Evolutionary conservation across 2,113 vertebrate genomes (phyloP).

Genomic region (Sylvietta virens): DNA sequence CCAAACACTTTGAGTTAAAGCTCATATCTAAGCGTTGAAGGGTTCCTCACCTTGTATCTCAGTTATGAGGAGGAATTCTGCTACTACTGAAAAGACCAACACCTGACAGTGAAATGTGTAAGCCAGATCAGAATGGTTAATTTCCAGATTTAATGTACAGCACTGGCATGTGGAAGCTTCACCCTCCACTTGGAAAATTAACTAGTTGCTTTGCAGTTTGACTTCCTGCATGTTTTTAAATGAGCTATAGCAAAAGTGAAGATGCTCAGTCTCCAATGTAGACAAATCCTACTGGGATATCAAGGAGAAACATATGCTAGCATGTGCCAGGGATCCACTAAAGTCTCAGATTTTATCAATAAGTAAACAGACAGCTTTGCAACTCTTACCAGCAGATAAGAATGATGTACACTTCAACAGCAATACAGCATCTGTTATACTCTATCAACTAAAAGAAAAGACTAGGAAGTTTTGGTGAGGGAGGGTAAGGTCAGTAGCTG

Average conservation of each 20-base stretch:
- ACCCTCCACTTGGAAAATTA: not conserved
- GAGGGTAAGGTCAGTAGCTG: not conserved
- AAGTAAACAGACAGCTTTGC: not conserved
- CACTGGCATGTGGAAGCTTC: not conserved
- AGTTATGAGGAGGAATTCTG: not conserved
- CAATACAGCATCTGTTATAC: not conserved
- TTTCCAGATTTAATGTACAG: not conserved
- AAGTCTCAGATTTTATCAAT: not conserved
- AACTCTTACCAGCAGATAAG: not conserved
- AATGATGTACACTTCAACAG: not conserved
- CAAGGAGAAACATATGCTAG: not conserved
- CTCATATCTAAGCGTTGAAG: not conserved
- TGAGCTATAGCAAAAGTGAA: not conserved
- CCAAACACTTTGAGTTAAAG: not conserved
- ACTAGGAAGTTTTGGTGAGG: not conserved
- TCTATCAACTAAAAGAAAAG: not conserved
- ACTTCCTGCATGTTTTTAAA: not conserved
- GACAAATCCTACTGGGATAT: not conserved
- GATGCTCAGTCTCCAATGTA: not conserved
- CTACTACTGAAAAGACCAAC: not conserved
- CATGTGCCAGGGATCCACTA: rapidly evolving
- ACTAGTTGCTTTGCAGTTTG: not conserved
- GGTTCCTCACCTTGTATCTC: not conserved
- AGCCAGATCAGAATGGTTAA: not conserved
- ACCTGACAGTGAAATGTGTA: not conserved